A percentile compares a stretch with the other conserved stretches of the same genome.
Conservation (phyloP, 53 echinoderm and acorn worm species). For the Apostichopus leukothele region DNA sequence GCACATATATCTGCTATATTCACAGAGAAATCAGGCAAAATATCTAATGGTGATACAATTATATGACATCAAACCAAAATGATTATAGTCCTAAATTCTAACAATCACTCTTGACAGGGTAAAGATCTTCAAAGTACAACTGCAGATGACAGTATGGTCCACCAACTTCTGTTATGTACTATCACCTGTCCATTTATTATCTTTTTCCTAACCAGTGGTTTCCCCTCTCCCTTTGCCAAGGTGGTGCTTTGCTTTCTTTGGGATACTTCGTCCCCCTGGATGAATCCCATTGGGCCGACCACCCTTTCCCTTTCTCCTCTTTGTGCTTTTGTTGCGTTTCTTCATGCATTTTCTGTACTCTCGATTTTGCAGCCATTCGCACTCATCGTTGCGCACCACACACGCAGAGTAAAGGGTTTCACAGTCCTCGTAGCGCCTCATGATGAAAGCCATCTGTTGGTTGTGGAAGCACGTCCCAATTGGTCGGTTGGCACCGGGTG, state of each 20-base stretch:
- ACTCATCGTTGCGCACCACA: constrained; percentile 50
- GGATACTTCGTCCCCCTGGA: too few species aligned
- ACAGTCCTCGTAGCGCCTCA: constrained; percentile 61
- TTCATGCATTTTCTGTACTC: constrained; percentile 64
- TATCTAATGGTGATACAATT: too few species aligned
- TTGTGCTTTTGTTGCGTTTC: constrained; percentile 37
- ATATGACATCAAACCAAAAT: too few species aligned
- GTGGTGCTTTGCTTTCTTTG: not conserved
- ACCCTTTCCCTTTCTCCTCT: constrained; percentile 10
- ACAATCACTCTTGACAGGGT: too few species aligned
- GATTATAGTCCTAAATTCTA: too few species aligned
- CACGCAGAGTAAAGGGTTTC: constrained; percentile 80
- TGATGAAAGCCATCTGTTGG: constrained; percentile 17
- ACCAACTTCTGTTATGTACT: too few species aligned
- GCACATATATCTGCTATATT: too few species aligned
- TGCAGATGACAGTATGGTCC: too few species aligned
- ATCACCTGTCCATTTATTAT: too few species aligned
- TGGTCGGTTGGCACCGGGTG: not conserved
- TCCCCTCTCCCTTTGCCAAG: not conserved
- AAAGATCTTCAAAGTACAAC: too few species aligned
- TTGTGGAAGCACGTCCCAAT: constrained; percentile 38
- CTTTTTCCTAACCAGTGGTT: not conserved
- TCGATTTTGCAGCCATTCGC: constrained; percentile 66
- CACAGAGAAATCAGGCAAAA: too few species aligned
- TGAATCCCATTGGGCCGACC: not conserved